Conservation (phyloP, 2,888 invertebrate species). For the Temnothorax rugatulus region DNA sequence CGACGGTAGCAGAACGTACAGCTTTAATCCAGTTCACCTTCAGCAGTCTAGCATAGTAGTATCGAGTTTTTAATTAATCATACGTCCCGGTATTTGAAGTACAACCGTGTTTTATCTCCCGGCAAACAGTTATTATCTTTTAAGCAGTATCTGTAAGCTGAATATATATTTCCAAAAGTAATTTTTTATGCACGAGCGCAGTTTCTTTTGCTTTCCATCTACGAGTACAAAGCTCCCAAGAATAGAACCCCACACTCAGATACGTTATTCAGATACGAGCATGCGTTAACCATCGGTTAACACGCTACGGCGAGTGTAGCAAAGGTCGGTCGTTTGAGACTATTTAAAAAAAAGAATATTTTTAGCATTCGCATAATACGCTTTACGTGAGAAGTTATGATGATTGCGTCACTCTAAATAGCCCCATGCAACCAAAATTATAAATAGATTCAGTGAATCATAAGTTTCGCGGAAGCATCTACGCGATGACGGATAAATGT, state of each 20-base stretch:
- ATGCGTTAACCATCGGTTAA: slow-evolving; percentile 77
- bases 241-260: slow-evolving; percentile 72
- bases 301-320: slow-evolving; percentile 71
- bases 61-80: slow-evolving; percentile 18
- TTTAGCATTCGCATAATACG: slow-evolving; percentile 34
- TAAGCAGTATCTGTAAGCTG: background rate
- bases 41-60: background rate
- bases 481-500: background rate
- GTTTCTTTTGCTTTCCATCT: slow-evolving; percentile 50
- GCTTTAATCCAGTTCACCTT: slow-evolving; percentile 32
- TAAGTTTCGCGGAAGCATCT: background rate
- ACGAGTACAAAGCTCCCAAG: slow-evolving; percentile 57
- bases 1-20: slow-evolving; percentile 2
- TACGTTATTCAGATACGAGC: slow-evolving; percentile 69
- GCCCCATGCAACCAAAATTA: background rate
- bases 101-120: slow-evolving; percentile 21
- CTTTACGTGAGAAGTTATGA: slow-evolving; percentile 15
- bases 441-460: slow-evolving; percentile 19
- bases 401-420: slow-evolving; percentile 18
- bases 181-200: slow-evolving; percentile 40
- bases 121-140: slow-evolving; percentile 23
- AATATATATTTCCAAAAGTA: slow-evolving; percentile 31
- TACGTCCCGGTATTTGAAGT: background rate
- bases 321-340: slow-evolving; percentile 34
- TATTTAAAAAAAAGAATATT: slow-evolving; percentile 58